These are phyloP conservation scores for Aldabrachelys gigantea DNA, from an alignment of 2,113 vertebrate genomes.

Conservation along the genomic window DNA sequence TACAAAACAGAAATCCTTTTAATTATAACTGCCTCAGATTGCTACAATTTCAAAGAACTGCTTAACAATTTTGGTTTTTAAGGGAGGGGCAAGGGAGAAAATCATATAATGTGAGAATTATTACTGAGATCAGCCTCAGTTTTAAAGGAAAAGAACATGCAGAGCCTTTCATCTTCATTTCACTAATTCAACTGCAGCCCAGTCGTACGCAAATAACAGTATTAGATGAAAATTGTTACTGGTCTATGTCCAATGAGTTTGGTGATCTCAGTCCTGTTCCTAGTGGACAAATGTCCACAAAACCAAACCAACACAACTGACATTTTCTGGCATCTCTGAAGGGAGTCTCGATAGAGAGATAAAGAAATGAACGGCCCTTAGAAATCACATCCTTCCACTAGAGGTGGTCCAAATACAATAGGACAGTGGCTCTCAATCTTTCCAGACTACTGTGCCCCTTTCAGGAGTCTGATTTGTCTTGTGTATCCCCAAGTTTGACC, in stretches of 20 bases:
- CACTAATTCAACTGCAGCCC: not conserved
- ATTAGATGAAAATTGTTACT: not conserved
- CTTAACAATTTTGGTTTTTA: not conserved
- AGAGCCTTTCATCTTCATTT: constrained; percentile 7
- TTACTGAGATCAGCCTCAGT: not conserved
- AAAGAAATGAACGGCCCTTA: constrained; percentile 22
- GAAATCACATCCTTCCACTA: not conserved
- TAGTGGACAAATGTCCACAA: not conserved
- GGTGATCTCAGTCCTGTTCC: not conserved
- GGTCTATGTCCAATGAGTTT: constrained; percentile 10
- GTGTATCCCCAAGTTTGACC: too few species aligned
- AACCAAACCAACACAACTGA: not conserved
- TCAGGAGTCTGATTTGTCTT: too few species aligned
- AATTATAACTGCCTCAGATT: not conserved
- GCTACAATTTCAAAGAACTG: not conserved
- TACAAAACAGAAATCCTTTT: constrained; percentile 24
- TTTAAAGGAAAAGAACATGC: not conserved
- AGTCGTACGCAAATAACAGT: not conserved
- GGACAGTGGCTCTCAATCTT: not conserved
- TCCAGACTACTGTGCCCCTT: too few species aligned
- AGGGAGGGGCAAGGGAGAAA: not conserved
- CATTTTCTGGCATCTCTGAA: not conserved
- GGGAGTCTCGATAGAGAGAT: not conserved
- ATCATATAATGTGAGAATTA: not conserved
- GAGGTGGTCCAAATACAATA: not conserved